These are phyloP conservation scores for Meriones unguiculatus DNA, from an alignment of 2,113 vertebrate species.

Conservation along the genomic window DNA sequence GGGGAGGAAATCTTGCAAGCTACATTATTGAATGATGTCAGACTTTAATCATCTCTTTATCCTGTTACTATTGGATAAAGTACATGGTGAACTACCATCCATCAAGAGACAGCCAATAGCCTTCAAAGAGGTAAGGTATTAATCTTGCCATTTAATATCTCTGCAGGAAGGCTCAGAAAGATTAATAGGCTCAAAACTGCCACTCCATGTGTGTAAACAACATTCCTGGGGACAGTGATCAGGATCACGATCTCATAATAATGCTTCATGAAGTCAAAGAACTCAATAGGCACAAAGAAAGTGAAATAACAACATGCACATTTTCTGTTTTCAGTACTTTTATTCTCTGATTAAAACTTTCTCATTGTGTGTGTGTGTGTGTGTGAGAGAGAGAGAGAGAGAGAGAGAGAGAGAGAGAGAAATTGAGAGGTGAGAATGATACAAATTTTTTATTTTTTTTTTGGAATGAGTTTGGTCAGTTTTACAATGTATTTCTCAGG, in stretches of 20 bases:
- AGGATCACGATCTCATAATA: slow-evolving; percentile 21
- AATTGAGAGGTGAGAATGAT: not conserved
- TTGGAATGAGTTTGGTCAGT: not conserved
- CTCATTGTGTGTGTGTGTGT: not conserved
- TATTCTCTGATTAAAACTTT: not conserved
- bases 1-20: not conserved
- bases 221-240: not conserved
- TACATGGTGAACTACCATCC: not conserved
- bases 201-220: not conserved
- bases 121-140: slow-evolving; percentile 50
- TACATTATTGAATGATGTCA: slow-evolving; percentile 56
- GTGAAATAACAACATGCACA: not conserved
- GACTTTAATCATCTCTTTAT: slow-evolving; percentile 59
- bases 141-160: slow-evolving; percentile 45
- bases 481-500: not conserved
- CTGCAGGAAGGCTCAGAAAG: not conserved
- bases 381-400: not conserved
- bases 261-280: not conserved
- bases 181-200: slow-evolving; percentile 47
- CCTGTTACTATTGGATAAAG: slow-evolving; percentile 36
- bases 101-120: slow-evolving; percentile 47
- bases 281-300: not conserved
- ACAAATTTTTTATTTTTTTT: too few relatives aligned
- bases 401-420: not conserved
- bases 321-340: not conserved